Base-by-base conservation (phyloP, 1,140 invertebrate species). In the Carposina sasakii region DNA sequence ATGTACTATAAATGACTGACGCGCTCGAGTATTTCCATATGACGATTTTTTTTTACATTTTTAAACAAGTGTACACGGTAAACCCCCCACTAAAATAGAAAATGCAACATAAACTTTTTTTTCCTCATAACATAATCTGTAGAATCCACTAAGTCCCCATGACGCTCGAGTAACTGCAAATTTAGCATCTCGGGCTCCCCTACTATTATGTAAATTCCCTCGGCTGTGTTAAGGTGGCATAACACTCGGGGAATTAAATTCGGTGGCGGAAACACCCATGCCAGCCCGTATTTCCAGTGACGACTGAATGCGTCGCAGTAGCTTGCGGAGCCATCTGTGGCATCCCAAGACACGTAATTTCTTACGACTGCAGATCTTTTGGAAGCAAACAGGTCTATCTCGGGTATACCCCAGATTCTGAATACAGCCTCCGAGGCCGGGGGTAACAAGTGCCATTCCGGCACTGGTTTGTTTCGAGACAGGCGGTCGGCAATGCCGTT, bases 191-290 rank as follows among this genome's bases (percentile, higher is more conserved):
- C n/a, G n/a, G n/a, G n/a, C n/a, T n/a, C n/a, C n/a, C n/a, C 61
- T 28, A 65, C 46, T 21, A 71, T 1, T 4, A 67, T 2, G n/a
- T 19, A 40, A 9, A 10, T 48, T 3, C 46, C 46, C 21, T 30
- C n/a, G 2, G 46, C 34, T 13, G 34, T 10, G 24, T 63, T 66
- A 16, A 66, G 23, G 41, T 64, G 55, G 1, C 40, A 28, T 3
- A 71, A 40, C 1, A 71, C 59, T 30, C 39, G 48, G 0, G 65
- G 65, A 15, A 71, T 67, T 31, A 68, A 39, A 21, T 48, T 12
- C 0, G 62, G 67, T 26, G 59, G 56, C 17, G 59, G 52, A 31
- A 62, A 62, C 2, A 55, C 15, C 60, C 60, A 63, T 9, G 50
- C 47, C 17, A 37, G 28, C 2, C 15, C 20, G 37, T 20, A 48